Evolutionary conservation across 2,113 vertebrate genomes (phyloP).

Genomic region (Passer domesticus): DNA sequence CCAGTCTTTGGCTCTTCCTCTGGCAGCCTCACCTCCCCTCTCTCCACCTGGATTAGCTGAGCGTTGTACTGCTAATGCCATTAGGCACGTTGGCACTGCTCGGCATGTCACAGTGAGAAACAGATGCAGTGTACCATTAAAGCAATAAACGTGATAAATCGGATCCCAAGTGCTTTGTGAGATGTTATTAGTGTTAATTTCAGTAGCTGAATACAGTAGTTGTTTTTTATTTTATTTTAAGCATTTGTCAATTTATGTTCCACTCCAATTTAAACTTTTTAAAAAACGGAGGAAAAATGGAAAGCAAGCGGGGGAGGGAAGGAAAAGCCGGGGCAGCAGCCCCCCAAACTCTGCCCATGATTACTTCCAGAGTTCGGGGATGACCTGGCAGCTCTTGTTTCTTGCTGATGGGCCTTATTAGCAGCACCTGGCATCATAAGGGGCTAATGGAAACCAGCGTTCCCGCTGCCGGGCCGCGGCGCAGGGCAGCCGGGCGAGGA

Average conservation of each 20-base stretch:
- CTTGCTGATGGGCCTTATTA: slow-evolving; percentile 86
- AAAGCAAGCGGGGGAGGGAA: neutral
- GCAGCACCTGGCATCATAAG: slow-evolving; percentile 84
- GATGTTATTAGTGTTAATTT: slow-evolving; percentile 65
- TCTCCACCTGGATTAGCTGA: slow-evolving; percentile 45
- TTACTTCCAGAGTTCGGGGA: slow-evolving; percentile 80
- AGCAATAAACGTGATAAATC: slow-evolving; percentile 64
- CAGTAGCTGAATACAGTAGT: slow-evolving; percentile 43
- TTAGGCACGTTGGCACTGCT: slow-evolving; percentile 58
- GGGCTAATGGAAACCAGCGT: slow-evolving; percentile 84
- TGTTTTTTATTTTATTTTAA: slow-evolving; percentile 45
- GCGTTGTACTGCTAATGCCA: slow-evolving; percentile 29
- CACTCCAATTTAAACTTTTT: neutral
- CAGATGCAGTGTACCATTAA: slow-evolving; percentile 60
- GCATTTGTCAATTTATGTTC: slow-evolving; percentile 9
- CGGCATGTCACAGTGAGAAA: slow-evolving; percentile 54
- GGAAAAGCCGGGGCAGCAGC: neutral
- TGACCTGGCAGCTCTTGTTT: slow-evolving; percentile 79
- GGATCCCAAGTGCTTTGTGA: slow-evolving; percentile 43
- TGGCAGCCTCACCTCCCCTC: neutral
- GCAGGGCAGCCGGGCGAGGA: slow-evolving; percentile 74
- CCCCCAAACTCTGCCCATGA: slow-evolving; percentile 56
- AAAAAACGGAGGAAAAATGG: neutral
- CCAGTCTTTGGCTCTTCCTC: neutral
- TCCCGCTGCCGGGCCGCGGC: slow-evolving; percentile 66